Evolutionary conservation across 2,797 vertebrate species (phyloP).

Genomic region (Sorex maritimensis): DNA sequence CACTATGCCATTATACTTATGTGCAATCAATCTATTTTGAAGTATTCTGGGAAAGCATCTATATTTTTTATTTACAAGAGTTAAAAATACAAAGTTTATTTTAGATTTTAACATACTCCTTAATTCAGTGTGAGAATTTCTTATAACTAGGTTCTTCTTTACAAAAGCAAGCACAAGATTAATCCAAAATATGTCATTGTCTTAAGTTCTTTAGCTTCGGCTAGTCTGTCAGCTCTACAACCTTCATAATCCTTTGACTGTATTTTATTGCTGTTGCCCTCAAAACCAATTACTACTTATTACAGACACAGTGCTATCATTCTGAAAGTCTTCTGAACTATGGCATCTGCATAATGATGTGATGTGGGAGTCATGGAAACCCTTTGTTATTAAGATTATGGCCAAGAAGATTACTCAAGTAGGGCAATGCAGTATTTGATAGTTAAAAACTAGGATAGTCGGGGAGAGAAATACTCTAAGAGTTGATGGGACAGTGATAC

Average conservation of each 20-base stretch:
- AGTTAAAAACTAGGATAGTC: not conserved
- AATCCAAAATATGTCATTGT: conserved; percentile 71
- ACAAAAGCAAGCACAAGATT: conserved; percentile 79
- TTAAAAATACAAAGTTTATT: conserved; percentile 67
- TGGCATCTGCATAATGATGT: conserved; percentile 72
- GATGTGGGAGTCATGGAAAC: conserved; percentile 67
- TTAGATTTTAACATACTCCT: conserved; percentile 68
- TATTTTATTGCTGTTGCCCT: conserved; percentile 82
- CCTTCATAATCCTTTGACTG: conserved; percentile 76
- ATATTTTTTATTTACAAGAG: conserved; percentile 48
- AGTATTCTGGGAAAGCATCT: conserved; percentile 37
- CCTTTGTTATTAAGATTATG: conserved; percentile 55
- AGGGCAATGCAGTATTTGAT: not conserved
- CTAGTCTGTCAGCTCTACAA: conserved; percentile 80
- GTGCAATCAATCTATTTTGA: not conserved
- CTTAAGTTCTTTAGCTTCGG: conserved; percentile 69
- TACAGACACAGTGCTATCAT: conserved; percentile 65
- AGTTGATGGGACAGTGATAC: not conserved
- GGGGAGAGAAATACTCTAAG: not conserved
- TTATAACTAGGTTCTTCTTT: conserved; percentile 72
- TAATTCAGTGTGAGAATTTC: conserved; percentile 70
- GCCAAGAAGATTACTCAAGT: conserved; percentile 64
- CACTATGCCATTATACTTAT: not conserved
- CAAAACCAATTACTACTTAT: conserved; percentile 82
- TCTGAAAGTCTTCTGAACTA: conserved; percentile 72